Evolutionary conservation across 2,888 invertebrate genomes (phyloP).

Genomic region (Drosophila meridionalis): DNA sequence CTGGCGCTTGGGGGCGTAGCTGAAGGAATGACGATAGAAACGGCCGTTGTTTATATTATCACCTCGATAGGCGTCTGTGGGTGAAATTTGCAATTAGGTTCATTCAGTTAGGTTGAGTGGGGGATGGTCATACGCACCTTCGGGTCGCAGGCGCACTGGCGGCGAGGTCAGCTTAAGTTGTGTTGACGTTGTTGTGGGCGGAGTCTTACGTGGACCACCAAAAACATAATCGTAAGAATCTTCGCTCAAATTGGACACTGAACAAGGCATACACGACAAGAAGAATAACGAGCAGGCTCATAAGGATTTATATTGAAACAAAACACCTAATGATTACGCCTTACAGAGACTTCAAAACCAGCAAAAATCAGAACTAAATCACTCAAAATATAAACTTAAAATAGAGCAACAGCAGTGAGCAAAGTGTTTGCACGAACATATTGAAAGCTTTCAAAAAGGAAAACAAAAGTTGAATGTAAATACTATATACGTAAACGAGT

Average conservation of each 20-base stretch:
- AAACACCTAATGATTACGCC: slow-evolving; percentile 40
- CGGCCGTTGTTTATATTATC: slow-evolving; percentile 84
- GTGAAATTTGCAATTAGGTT: neutral
- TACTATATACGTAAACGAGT: neutral
- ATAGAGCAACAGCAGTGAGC: slow-evolving; percentile 43
- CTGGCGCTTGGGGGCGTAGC: slow-evolving; percentile 85
- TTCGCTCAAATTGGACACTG: slow-evolving; percentile 86
- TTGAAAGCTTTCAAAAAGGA: slow-evolving; percentile 7
- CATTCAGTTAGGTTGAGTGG: neutral
- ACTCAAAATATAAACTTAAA: slow-evolving; percentile 5
- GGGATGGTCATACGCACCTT: slow-evolving; percentile 73
- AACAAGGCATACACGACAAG: slow-evolving; percentile 45
- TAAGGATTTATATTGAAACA: slow-evolving; percentile 43
- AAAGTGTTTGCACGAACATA: slow-evolving; percentile 42
- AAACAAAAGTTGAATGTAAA: neutral
- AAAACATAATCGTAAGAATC: slow-evolving; percentile 86
- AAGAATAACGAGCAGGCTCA: slow-evolving; percentile 59
- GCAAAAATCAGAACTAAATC: slow-evolving; percentile 8
- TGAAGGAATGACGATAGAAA: slow-evolving; percentile 85
- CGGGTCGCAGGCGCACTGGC: slow-evolving; percentile 85
- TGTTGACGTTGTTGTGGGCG: slow-evolving; percentile 85
- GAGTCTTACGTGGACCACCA: slow-evolving; percentile 85
- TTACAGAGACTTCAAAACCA: slow-evolving; percentile 16
- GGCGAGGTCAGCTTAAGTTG: slow-evolving; percentile 86
- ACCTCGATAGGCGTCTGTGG: slow-evolving; percentile 83